Evolutionary conservation across 2,113 vertebrate species (phyloP).

Genomic region (Sebastes schlegelii): DNA sequence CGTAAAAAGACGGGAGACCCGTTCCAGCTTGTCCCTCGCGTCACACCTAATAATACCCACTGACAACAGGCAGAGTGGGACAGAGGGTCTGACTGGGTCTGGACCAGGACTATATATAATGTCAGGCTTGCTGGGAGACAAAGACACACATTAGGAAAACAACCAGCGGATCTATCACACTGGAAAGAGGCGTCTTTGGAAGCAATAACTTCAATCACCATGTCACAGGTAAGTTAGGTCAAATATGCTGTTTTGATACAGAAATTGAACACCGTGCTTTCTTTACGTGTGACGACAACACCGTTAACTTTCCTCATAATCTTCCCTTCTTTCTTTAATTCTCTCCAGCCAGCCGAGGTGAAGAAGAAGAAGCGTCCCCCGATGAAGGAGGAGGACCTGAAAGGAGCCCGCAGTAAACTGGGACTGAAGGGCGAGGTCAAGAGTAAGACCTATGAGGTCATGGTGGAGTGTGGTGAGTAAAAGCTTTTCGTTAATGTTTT

Average conservation of each 20-base stretch:
- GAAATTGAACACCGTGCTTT: neutral
- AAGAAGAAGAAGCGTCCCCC: slow-evolving; percentile 96
- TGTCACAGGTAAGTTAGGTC: slow-evolving; percentile 90
- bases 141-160: slow-evolving; percentile 33
- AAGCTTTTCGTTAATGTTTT: slow-evolving; percentile 3
- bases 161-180: slow-evolving; percentile 1
- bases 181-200: slow-evolving; percentile 14
- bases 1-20: slow-evolving; percentile 49
- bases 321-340: neutral
- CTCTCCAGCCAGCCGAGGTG: slow-evolving; percentile 80
- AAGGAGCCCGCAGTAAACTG: slow-evolving; percentile 93
- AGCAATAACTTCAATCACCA: slow-evolving; percentile 65
- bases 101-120: slow-evolving; percentile 75
- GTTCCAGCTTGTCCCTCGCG: slow-evolving; percentile 69
- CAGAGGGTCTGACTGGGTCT: slow-evolving; percentile 45
- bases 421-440: slow-evolving; percentile 91
- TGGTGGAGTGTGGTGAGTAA: slow-evolving; percentile 92
- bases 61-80: slow-evolving; percentile 77
- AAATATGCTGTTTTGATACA: neutral
- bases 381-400: slow-evolving; percentile 96
- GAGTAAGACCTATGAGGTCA: slow-evolving; percentile 98
- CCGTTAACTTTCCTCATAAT: neutral
- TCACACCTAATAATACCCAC: slow-evolving; percentile 84
- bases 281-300: neutral
- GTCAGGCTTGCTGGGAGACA: slow-evolving; percentile 27